Evolutionary conservation across 2,888 invertebrate genomes (phyloP), one percentile per base, ranked within the genome.

Genomic region (Tachystola acroxantha): DNA sequence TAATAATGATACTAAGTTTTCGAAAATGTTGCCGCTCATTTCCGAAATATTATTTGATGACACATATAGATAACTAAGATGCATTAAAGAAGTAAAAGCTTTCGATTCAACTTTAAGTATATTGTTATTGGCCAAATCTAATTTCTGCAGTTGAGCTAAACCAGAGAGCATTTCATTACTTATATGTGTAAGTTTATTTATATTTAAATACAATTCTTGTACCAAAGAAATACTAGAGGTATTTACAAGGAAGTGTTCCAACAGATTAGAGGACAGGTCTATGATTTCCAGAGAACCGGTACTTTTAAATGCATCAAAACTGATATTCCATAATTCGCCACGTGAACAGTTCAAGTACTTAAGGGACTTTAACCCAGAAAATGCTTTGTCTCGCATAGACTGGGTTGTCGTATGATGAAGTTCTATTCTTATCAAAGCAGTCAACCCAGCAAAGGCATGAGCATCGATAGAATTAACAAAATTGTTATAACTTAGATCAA

Each of bases 181-280:
- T 10, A 50, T 20, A 2, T 42, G 37, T 30, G n/a, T 41, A 33
- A 54, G 35, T 16, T 38, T 11, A 29, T 54, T 54, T 16, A 49
- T 27, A 30, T 49, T 41, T 3, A 54, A 34, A 34, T 47, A 32
- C 27, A 54, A 36, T 39, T 48, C 44, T 37, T 47, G 32, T 4
- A 50, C 13, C 28, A 37, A 24, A 1, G 36, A 7, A 31, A 51
- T 41, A 26, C 36, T 43, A 7, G 48, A 37, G 14, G 40, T 43
- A 24, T 53, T 48, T 5, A 53, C 24, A 13, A 34, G 10, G 38
- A 55, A 53, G 4, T n/a, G 11, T 10, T 38, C 37, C 11, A 55
- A 33, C 13, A 47, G 37, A 14, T 55, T 55, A 31, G 49, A 32
- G 5, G 50, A 52, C 2, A 50, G 30, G 20, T 40, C 44, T n/a